Conservation (phyloP, 2,888 invertebrate genomes). For the Protophormia terraenovae region DNA sequence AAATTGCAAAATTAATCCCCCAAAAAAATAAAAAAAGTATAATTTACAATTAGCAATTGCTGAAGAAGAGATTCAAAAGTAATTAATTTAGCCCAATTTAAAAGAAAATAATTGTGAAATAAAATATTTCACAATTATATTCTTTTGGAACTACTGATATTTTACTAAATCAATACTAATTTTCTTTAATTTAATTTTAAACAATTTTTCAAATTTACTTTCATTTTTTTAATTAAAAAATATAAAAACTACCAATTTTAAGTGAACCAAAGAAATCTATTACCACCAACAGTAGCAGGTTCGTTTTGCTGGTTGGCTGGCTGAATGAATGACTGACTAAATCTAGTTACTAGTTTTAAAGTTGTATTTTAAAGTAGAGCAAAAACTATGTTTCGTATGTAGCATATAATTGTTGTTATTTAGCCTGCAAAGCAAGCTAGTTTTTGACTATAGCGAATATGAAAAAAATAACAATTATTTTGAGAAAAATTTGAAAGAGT, state of each 20-base stretch:
- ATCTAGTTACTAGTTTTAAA: conserved; percentile 43
- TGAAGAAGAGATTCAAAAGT: no score
- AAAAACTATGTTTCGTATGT: conserved; percentile 36
- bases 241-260: conserved; percentile 16
- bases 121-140: no score
- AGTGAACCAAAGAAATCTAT: conserved; percentile 27
- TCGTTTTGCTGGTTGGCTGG: neutral
- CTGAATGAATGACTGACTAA: conserved; percentile 34
- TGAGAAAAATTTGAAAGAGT: conserved; percentile 9
- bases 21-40: no score
- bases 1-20: no score
- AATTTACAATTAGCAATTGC: no score
- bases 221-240: conserved; percentile 10
- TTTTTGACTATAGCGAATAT: conserved; percentile 19
- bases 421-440: conserved; percentile 12
- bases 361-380: conserved; percentile 52
- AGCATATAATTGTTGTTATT: conserved; percentile 24
- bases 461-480: conserved; percentile 22
- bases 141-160: no score
- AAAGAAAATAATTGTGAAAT: no score
- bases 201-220: conserved; percentile 20
- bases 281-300: conserved; percentile 24
- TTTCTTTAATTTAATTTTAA: no score
- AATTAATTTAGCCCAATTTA: no score
- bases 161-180: no score